Evolutionary conservation across 2,888 invertebrate genomes (phyloP).

Genomic region (Heliconius ismenius): DNA sequence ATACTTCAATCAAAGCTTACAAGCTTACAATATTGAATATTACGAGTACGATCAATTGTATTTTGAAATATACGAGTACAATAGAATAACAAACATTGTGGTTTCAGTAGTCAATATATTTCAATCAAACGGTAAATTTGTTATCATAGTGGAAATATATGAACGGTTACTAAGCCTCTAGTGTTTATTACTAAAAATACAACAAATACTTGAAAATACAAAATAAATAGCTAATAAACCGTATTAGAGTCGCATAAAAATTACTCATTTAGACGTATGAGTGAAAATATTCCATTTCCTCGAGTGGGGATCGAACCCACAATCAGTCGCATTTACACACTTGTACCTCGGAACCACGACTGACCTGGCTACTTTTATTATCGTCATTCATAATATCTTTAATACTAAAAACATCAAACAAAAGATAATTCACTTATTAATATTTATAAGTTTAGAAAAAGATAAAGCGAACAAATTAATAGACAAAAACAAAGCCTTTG

Average conservation of each 20-base stretch:
- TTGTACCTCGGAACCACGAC: no score
- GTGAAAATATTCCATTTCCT: no score
- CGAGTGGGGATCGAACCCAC: no score
- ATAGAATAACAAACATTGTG: slow-evolving; percentile 1
- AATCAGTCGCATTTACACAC: no score
- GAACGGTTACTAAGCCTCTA: neutral
- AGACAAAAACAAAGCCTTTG: slow-evolving; percentile 16
- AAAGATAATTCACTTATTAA: slow-evolving; percentile 4
- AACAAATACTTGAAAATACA: neutral
- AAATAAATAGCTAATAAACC: no score
- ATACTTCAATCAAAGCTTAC: neutral
- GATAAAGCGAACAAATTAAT: neutral
- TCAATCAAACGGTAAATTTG: neutral
- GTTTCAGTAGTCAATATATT: neutral
- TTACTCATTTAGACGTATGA: neutral
- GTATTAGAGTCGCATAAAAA: neutral
- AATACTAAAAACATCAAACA: neutral
- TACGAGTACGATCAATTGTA: neutral
- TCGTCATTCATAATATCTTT: neutral
- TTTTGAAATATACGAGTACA: neutral
- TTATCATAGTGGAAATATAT: neutral
- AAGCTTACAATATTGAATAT: neutral
- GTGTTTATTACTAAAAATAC: neutral
- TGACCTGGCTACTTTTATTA: neutral
- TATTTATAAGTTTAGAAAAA: neutral